Percentiles rank a stretch among this genome's conserved stretches.
phyloP scores from a whole-genome alignment of 1,140 invertebrate species.

The Teleogryllus occipitalis region DNA sequence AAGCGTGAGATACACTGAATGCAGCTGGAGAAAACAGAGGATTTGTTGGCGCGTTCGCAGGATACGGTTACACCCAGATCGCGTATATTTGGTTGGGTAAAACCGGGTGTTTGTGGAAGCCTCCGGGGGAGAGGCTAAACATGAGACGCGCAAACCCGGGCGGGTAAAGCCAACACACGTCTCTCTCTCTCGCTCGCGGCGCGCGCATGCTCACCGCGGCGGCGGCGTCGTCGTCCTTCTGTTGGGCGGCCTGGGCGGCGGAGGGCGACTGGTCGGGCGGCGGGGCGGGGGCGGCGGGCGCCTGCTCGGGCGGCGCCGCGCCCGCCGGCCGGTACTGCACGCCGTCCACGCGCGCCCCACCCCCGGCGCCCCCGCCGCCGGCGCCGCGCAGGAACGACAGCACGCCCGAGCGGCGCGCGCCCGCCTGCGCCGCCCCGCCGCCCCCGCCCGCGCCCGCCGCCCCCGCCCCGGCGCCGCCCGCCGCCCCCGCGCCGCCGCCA shows the following conservation, averaged over 20 bases:
- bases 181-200: too few relatives aligned
- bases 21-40: too few relatives aligned
- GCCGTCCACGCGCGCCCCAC: constrained; percentile 77
- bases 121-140: too few relatives aligned
- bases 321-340: constrained; percentile 71
- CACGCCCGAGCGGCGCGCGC: constrained; percentile 11
- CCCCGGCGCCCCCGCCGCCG: constrained; percentile 60
- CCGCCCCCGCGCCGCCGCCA: not conserved
- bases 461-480: too few relatives aligned
- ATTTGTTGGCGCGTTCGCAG: too few relatives aligned
- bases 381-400: constrained; percentile 39
- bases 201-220: not conserved
- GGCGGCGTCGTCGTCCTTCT: constrained; percentile 65
- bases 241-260: constrained; percentile 79
- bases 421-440: constrained; percentile 1
- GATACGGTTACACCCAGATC: too few relatives aligned
- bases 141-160: too few relatives aligned
- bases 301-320: constrained; percentile 55
- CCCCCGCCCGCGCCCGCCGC: not conserved
- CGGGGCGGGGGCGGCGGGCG: constrained; percentile 60
- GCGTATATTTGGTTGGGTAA: too few relatives aligned
- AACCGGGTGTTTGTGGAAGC: too few relatives aligned
- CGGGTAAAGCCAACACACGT: too few relatives aligned
- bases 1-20: too few relatives aligned
- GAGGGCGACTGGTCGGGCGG: constrained; percentile 82